These are phyloP conservation scores for Guaruba guarouba DNA, from an alignment of 2,113 vertebrate species.

Conservation along the genomic window DNA sequence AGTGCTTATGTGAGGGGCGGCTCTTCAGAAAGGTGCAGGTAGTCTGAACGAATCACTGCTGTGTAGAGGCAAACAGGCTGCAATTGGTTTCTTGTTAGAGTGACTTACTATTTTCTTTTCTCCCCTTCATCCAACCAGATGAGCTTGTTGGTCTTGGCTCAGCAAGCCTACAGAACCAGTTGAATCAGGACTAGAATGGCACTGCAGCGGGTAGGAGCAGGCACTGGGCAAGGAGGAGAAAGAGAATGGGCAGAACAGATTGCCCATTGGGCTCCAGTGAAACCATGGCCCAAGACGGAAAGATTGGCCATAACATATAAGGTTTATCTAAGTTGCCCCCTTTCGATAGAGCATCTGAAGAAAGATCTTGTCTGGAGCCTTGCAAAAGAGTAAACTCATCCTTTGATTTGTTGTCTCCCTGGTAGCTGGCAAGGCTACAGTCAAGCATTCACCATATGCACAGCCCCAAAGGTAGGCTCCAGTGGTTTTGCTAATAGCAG, in stretches of 20 bases:
- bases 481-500: neutral
- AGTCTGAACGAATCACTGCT: neutral
- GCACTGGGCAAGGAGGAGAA: neutral
- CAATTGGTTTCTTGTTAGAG: neutral
- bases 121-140: neutral
- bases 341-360: neutral
- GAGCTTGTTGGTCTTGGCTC: neutral
- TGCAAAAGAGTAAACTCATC: neutral
- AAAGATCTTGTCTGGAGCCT: neutral
- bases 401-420: neutral
- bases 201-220: neutral
- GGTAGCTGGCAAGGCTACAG: neutral
- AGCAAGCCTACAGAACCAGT: neutral
- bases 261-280: neutral
- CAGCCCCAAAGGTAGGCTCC: neutral
- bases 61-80: neutral
- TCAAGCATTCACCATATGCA: neutral
- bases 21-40: neutral
- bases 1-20: neutral
- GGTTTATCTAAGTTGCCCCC: neutral
- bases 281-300: neutral
- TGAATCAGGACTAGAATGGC: neutral
- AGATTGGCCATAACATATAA: neutral
- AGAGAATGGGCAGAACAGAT: neutral
- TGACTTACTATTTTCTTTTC: neutral